These are phyloP conservation scores for Platyrinchus mystaceus DNA, from an alignment of 2,797 vertebrate species.

Conservation along the genomic window DNA sequence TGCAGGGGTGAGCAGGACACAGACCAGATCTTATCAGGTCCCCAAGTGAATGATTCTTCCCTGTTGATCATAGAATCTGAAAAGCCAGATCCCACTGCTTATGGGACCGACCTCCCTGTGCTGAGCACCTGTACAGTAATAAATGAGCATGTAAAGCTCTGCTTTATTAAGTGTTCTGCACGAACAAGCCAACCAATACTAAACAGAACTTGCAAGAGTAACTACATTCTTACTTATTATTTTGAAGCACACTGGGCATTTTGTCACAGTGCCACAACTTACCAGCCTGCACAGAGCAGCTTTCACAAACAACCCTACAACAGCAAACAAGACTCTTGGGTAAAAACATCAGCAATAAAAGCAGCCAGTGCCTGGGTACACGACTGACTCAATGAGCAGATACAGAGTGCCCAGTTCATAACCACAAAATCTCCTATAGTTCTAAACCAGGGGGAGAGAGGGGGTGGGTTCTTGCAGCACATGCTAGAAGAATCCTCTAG, in stretches of 20 bases:
- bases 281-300: neutral
- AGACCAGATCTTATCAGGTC: neutral
- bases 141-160: neutral
- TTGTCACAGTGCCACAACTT: neutral
- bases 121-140: neutral
- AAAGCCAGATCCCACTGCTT: neutral
- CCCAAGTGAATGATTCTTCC: neutral
- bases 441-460: neutral
- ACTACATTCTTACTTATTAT: conserved; percentile 8
- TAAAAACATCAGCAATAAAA: neutral
- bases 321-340: neutral
- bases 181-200: neutral
- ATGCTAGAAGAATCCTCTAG: neutral
- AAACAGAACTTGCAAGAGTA: neutral
- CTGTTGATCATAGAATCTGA: neutral
- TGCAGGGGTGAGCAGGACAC: neutral
- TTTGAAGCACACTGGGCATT: neutral
- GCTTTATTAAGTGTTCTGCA: neutral
- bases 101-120: neutral
- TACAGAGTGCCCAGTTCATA: neutral
- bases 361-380: neutral
- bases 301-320: neutral
- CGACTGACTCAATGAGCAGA: accelerated
- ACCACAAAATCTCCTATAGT: neutral
- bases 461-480: neutral